Conservation (phyloP, 2,888 invertebrate genomes). For the Agrenia bidenticulata region DNA sequence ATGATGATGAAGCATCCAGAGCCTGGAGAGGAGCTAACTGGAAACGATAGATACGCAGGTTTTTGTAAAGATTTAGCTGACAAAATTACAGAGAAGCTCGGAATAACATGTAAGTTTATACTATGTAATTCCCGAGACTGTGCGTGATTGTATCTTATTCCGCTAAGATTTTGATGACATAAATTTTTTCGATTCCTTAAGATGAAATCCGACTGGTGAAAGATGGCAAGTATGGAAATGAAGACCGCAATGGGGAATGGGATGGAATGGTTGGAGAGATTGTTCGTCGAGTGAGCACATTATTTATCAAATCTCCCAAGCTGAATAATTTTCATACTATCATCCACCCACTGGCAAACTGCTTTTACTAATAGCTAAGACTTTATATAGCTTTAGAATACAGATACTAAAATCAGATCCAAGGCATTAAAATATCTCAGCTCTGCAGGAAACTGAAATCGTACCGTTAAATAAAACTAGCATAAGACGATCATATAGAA, state of each 20-base stretch:
- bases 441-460: too few species aligned
- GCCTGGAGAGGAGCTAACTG: slow-evolving; percentile 65
- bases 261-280: slow-evolving; percentile 86
- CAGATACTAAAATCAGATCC: too few species aligned
- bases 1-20: slow-evolving; percentile 73
- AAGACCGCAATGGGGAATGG: slow-evolving; percentile 78
- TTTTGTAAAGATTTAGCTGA: slow-evolving; percentile 76
- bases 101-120: slow-evolving; percentile 79
- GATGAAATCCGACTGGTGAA: slow-evolving; percentile 82
- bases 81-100: slow-evolving; percentile 68
- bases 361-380: too few species aligned
- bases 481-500: too few species aligned
- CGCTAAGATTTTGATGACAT: not conserved
- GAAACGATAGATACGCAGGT: slow-evolving; percentile 74
- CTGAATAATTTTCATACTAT: too few species aligned
- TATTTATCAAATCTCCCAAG: too few species aligned
- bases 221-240: slow-evolving; percentile 80
- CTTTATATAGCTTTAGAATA: too few species aligned
- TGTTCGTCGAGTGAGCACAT: slow-evolving; percentile 73
- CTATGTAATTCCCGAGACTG: too few species aligned
- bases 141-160: too few species aligned
- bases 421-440: too few species aligned
- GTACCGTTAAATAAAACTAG: too few species aligned
- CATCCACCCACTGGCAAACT: too few species aligned
- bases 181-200: slow-evolving; percentile 56